Base-by-base conservation (phyloP, 2,888 invertebrate species). In the Calameuta pallipes region DNA sequence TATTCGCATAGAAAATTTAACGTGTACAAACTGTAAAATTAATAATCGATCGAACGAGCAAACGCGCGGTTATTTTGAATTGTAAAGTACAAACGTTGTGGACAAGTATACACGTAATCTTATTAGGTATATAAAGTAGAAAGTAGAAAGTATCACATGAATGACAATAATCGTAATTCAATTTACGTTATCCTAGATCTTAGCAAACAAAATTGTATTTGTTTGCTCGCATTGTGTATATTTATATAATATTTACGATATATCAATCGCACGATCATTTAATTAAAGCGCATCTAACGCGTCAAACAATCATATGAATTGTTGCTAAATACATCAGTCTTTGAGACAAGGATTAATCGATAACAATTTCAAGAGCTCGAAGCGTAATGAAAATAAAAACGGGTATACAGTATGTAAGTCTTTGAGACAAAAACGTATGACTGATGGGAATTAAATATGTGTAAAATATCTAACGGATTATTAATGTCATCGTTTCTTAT, bases 91-190 rank as follows among this genome's bases (percentile, higher is more conserved):
- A 86, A 88, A 86, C 81, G 80, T 84, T 85, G 83, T 78, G 80
- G 77, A 80, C 82, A 82, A 86, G 83, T 86, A 87, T 84, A 86
- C 81, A 56, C 3, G 41, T 87, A 83, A 23, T 56, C 41, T 56
- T 56, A 56, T 23, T 78, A 89, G 85, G 87, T 90, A 88, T 88
- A 89, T 85, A 89, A 87, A 88, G 88, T 90, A 89, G 88, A 90
- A 89, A 90, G 88, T 90, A 86, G 88, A 88, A 89, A 88, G 89
- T 90, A 90, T 90, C 88, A 90, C 89, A 90, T 89, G 87, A 87
- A 89, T 87, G 88, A 87, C 86, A 88, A 88, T 87, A 86, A 88
- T 86, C 82, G 85, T 87, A 74, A 74, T 74, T 23, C 15, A 35
- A 35, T 36, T 30, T 30, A 35, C n/a, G 34, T 74, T 74, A 74